Conservation (phyloP, 2,113 vertebrate species). For the Rhadina sibilatrix region DNA sequence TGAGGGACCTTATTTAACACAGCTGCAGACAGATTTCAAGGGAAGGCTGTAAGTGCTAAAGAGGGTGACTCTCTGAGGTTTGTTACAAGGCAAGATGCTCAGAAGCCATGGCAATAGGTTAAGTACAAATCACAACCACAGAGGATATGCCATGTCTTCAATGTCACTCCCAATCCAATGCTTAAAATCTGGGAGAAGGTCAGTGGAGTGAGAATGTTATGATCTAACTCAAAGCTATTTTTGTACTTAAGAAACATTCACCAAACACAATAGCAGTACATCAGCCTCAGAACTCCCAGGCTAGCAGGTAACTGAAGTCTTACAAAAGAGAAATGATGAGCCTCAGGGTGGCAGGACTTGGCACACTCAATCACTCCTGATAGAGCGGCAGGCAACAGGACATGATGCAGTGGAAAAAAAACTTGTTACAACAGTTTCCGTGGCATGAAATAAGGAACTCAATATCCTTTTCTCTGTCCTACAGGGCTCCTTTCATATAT, state of each 20-base stretch:
- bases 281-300: not conserved
- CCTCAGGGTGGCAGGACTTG: not conserved
- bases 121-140: not conserved
- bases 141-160: not conserved
- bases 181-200: not conserved
- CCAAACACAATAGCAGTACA: not conserved
- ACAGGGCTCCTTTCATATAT: not conserved
- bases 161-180: not conserved
- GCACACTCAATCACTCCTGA: not conserved
- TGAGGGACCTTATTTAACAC: not conserved
- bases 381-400: not conserved
- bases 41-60: not conserved
- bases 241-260: not conserved
- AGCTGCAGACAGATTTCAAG: not conserved
- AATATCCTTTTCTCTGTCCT: not conserved
- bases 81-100: not conserved
- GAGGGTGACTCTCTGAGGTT: not conserved
- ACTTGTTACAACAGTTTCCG: not conserved
- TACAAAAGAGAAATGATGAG: not conserved
- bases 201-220: rapidly evolving
- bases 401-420: not conserved
- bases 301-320: not conserved
- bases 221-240: not conserved
- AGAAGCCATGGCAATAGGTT: not conserved
- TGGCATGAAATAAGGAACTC: not conserved